phyloP scores from a whole-genome alignment of 2,113 vertebrate genomes.

The Rhizomys pruinosus region DNA sequence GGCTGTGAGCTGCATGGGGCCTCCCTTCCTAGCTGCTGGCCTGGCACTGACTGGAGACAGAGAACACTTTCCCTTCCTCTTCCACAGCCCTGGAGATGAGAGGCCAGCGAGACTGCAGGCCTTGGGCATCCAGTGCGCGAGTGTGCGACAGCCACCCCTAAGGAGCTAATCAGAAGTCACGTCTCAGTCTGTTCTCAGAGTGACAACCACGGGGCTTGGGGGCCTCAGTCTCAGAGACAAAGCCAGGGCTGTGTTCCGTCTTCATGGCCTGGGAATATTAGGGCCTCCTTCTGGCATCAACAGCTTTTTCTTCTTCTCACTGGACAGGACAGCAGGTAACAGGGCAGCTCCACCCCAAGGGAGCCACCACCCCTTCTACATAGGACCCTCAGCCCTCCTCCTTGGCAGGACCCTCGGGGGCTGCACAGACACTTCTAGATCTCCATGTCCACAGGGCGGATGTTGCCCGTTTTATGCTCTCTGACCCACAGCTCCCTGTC shows the following conservation, averaged over 20 bases:
- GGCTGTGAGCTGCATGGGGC: background rate
- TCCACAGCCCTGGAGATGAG: conserved; percentile 21
- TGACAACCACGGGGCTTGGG: conserved; percentile 66
- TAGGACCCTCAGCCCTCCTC: conserved; percentile 10
- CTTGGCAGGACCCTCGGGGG: conserved; percentile 16
- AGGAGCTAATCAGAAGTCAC: conserved; percentile 74
- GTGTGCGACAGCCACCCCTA: background rate
- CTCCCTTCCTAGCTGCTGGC: background rate
- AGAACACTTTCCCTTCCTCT: background rate
- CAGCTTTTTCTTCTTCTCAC: conserved; percentile 9
- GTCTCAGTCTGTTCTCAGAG: conserved; percentile 78
- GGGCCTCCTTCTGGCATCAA: background rate
- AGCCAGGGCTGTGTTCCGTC: conserved; percentile 58
- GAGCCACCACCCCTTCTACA: background rate
- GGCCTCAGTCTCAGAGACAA: conserved; percentile 75
- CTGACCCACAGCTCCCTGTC: conserved; percentile 98
- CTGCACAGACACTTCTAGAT: conserved; percentile 86
- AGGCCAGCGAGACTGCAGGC: background rate
- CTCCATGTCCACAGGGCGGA: conserved; percentile 96
- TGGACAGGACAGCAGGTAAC: conserved; percentile 20
- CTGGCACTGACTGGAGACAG: conserved; percentile 36
- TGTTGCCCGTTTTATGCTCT: conserved; percentile 96
- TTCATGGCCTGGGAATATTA: conserved; percentile 72
- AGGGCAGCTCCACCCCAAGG: background rate
- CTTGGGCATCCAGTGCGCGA: background rate